Evolutionary conservation across 2,888 invertebrate genomes (phyloP).

Genomic region (Temnothorax unifasciatus): DNA sequence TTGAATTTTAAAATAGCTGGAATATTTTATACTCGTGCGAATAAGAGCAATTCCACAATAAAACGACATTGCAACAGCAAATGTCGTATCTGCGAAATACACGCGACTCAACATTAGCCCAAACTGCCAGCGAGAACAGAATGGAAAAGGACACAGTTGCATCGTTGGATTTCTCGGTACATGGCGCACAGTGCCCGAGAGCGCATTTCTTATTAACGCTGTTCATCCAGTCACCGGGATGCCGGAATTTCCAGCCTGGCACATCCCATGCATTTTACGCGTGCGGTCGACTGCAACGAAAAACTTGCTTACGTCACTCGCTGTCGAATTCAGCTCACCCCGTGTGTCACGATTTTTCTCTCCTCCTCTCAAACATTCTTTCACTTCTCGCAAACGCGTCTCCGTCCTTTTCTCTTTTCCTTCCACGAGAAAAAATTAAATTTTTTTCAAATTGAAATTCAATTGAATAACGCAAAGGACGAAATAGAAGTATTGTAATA

Average conservation of each 20-base stretch:
- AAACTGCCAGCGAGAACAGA: conserved; percentile 9
- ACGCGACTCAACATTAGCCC: conserved; percentile 15
- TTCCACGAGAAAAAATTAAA: not conserved
- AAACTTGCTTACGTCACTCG: conserved; percentile 56
- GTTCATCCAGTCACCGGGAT: conserved; percentile 46
- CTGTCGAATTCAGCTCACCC: conserved; percentile 34
- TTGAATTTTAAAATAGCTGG: conserved; percentile 13
- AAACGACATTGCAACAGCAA: not conserved
- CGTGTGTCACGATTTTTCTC: not conserved
- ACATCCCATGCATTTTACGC: conserved; percentile 34
- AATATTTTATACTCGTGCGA: conserved; percentile 2
- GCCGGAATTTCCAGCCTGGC: conserved; percentile 44
- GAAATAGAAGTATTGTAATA: not conserved
- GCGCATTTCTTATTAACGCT: conserved; percentile 50
- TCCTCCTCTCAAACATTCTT: not conserved
- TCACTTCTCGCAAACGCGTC: not conserved
- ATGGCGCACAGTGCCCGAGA: conserved; percentile 6
- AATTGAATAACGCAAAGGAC: not conserved
- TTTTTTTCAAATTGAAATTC: not conserved
- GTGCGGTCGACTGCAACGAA: conserved; percentile 20
- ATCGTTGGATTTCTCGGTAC: conserved; percentile 17
- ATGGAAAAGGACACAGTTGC: conserved; percentile 3
- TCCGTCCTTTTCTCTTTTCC: not conserved
- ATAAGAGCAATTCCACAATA: not conserved
- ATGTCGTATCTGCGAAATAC: conserved; percentile 39